phyloP scores from a whole-genome alignment of 2,888 invertebrate species.

The Noctua fimbriata region DNA sequence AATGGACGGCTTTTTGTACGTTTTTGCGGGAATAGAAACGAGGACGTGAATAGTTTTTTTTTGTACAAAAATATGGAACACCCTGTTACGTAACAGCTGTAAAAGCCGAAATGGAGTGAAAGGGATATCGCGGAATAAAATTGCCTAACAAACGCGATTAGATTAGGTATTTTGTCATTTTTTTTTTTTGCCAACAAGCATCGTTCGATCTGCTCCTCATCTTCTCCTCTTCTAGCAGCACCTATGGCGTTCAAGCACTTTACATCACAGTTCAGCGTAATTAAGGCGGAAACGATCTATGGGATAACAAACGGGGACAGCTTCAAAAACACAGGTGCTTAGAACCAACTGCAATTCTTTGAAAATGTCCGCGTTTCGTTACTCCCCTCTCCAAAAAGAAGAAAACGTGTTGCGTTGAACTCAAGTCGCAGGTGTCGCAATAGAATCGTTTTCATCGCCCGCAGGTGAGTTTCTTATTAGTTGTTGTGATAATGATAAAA shows the following conservation, averaged over 20 bases:
- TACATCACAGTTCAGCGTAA: constrained; percentile 45
- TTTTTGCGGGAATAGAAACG: constrained; percentile 35
- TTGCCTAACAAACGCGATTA: not conserved
- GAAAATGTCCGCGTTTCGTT: too few relatives aligned
- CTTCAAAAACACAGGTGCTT: constrained; percentile 17
- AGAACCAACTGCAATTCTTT: not conserved
- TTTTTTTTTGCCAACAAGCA: constrained; percentile 26
- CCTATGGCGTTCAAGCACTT: constrained; percentile 42
- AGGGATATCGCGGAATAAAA: not conserved
- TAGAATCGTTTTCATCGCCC: not conserved
- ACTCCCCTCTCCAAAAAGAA: not conserved
- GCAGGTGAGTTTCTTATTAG: not conserved
- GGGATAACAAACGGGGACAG: constrained; percentile 29
- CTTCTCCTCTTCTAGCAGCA: constrained; percentile 39
- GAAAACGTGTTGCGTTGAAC: not conserved
- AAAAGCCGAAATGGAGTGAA: constrained; percentile 1
- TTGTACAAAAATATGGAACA: constrained; percentile 10
- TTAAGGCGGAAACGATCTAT: constrained; percentile 48
- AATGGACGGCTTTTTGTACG: constrained; percentile 48
- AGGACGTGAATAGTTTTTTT: constrained; percentile 28
- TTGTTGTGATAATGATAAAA: not conserved
- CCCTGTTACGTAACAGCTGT: constrained; percentile 7
- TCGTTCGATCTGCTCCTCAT: constrained; percentile 38
- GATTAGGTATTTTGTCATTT: not conserved
- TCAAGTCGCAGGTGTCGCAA: not conserved